Evolutionary conservation across 2,113 vertebrate genomes (phyloP).

Genomic region (Orycteropus afer): DNA sequence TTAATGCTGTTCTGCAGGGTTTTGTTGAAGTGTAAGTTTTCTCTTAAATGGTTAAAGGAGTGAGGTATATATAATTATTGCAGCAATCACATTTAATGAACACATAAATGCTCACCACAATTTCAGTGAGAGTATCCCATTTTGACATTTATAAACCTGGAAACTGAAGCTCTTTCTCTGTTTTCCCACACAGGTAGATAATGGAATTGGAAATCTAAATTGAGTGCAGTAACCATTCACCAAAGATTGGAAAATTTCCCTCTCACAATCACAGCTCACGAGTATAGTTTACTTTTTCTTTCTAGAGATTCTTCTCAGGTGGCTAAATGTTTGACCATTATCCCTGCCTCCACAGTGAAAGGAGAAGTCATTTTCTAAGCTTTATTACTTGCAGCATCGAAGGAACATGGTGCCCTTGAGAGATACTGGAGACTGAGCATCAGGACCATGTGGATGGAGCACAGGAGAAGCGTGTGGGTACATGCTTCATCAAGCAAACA

Average conservation of each 20-base stretch:
- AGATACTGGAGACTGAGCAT: not conserved
- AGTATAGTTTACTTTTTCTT: conserved; percentile 7
- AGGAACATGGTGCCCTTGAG: not conserved
- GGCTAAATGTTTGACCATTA: not conserved
- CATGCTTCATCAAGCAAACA: not conserved
- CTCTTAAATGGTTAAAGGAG: conserved; percentile 57
- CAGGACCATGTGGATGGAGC: not conserved
- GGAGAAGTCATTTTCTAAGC: not conserved
- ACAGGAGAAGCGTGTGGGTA: rapidly evolving
- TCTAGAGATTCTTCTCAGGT: not conserved
- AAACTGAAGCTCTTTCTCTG: conserved; percentile 55
- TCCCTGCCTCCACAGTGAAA: not conserved
- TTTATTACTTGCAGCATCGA: not conserved
- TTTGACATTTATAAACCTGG: conserved; percentile 49
- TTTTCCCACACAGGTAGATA: not conserved
- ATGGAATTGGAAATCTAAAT: conserved; percentile 26
- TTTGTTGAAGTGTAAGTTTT: conserved; percentile 50
- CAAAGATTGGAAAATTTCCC: conserved; percentile 7
- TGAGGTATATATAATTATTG: conserved; percentile 34
- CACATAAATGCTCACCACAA: conserved; percentile 6
- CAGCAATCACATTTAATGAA: conserved; percentile 63
- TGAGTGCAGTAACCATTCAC: conserved; percentile 8
- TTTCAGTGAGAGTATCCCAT: conserved; percentile 55
- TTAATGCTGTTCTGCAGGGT: conserved; percentile 5
- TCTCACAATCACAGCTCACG: not conserved